Percentiles rank a stretch among this genome's conserved stretches.
These are phyloP conservation scores for Lasioglossum figueresi DNA, from an alignment of 2,888 invertebrate species.

Conservation along the genomic window DNA sequence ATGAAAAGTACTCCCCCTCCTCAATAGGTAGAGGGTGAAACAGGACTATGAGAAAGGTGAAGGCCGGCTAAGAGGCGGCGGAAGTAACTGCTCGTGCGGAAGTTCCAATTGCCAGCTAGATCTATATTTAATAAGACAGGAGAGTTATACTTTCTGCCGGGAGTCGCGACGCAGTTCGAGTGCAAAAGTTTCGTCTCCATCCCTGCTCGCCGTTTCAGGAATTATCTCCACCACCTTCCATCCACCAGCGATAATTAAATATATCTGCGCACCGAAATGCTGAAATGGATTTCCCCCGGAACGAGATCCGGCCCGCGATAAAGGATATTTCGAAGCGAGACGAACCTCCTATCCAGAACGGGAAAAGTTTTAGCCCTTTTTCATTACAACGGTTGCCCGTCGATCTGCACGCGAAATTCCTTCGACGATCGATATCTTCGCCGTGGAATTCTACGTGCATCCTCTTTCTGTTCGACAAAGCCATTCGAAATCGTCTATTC, in stretches of 20 bases:
- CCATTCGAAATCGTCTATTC: background rate
- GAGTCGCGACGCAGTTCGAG: slow-evolving; percentile 72
- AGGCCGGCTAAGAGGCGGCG: slow-evolving; percentile 38
- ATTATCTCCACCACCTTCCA: slow-evolving; percentile 62
- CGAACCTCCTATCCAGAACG: slow-evolving; percentile 20
- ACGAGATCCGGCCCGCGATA: slow-evolving; percentile 55
- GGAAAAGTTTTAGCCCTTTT: slow-evolving; percentile 43
- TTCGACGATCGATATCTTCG: background rate
- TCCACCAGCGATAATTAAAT: slow-evolving; percentile 78
- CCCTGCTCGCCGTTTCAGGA: slow-evolving; percentile 32
- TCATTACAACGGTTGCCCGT: slow-evolving; percentile 16
- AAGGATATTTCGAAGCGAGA: slow-evolving; percentile 61
- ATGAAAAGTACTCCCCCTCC: background rate
- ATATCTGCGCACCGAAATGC: slow-evolving; percentile 77
- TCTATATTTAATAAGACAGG: slow-evolving; percentile 80
- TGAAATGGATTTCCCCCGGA: slow-evolving; percentile 74
- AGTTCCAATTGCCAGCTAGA: slow-evolving; percentile 77
- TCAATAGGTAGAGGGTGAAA: background rate
- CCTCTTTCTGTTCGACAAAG: background rate
- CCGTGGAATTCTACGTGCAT: background rate
- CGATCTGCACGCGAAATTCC: slow-evolving; percentile 10
- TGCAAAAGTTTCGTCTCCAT: slow-evolving; percentile 70
- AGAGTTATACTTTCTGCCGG: slow-evolving; percentile 76
- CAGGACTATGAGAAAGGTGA: slow-evolving; percentile 23
- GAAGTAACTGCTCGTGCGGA: slow-evolving; percentile 74